Percentiles rank a stretch among this genome's conserved stretches.
phyloP scores from a whole-genome alignment of 2,888 invertebrate genomes.

The Microchrysa polita region DNA sequence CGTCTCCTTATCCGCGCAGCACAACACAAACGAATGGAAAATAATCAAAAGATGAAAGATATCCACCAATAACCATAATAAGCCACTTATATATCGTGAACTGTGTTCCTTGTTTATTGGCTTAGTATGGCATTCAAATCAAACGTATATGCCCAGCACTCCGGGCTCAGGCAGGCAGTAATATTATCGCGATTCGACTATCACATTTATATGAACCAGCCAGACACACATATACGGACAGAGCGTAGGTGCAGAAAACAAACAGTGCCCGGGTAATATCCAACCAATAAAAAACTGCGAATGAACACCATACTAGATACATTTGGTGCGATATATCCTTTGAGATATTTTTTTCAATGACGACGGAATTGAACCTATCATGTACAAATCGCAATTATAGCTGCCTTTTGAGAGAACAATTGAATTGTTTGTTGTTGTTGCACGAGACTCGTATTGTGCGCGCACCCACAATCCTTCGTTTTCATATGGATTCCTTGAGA shows the following conservation, averaged over 20 bases:
- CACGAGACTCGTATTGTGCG: neutral
- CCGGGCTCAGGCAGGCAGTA: neutral
- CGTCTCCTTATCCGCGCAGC: no score
- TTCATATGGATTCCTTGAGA: constrained; percentile 18
- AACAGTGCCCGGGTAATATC: constrained; percentile 45
- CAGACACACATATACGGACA: no score
- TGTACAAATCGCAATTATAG: constrained; percentile 52
- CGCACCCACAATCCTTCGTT: constrained; percentile 27
- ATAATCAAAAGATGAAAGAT: constrained; percentile 50
- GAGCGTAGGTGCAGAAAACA: constrained; percentile 42
- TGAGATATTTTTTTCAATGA: constrained; percentile 48
- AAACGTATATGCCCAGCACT: constrained; percentile 2
- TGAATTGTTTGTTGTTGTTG: constrained; percentile 52
- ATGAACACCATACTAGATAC: constrained; percentile 2
- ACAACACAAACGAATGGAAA: constrained; percentile 48
- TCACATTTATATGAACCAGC: no score
- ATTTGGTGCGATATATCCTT: constrained; percentile 21
- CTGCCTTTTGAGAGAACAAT: constrained; percentile 49
- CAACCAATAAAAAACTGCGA: constrained; percentile 27
- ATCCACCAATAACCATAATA: constrained; percentile 51
- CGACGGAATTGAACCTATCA: constrained; percentile 44
- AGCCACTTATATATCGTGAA: constrained; percentile 41
- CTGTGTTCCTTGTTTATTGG: neutral
- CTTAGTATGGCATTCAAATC: constrained; percentile 10
- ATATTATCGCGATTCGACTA: constrained; percentile 5